Base-by-base conservation (phyloP, 2,113 vertebrate species). In the Ornithorhynchus anatinus region DNA sequence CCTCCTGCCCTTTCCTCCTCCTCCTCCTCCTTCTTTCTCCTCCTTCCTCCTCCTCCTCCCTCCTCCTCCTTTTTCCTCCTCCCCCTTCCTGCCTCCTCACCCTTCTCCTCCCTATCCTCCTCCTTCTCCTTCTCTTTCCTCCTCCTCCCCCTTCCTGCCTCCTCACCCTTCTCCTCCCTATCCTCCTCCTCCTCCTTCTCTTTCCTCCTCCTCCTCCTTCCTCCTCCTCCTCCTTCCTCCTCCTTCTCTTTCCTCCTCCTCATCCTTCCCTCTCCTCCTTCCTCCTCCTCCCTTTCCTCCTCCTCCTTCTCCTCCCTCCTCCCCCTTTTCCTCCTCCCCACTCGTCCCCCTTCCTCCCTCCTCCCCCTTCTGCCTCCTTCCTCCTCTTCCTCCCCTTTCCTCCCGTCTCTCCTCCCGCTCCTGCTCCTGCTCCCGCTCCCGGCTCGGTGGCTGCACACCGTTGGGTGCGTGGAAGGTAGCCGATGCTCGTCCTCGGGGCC, bases 131-230 rank as follows among this genome's bases (percentile, higher is more conserved):
- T 23, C 32, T 8, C 32, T 40, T 66, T 15, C 58, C 66, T 10
- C 11, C 10, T 36, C 45, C 44, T 48, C 19, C 3, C 52, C 37
- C 65, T 42, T 16, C 40, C 29, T 37, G 39, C 32, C 59, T 38
- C 37, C 60, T 40, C 29, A 11, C 52, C 42, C n/a, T 22, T 23
- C 38, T 62, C 51, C 51, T 50, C 6, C 1, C 14, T 43, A 59
- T 66, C 68, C 63, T 15, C 31, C 29, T 82, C 81, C 78, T 74
- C 65, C 73, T 40, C 44, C 14, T 42, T 65, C 67, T 27, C 1
- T 20, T 51, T 50, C 35, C 33, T 7, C 31, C 47, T 23, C 35
- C 37, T 20, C 29, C 27, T 10, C 8, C 2, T 36, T 22, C 43
- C 8, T 10, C 23, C 13, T 17, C 62, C 32, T 27, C 22, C 37